These are phyloP conservation scores for Eupithecia dodoneata DNA, from an alignment of 2,888 invertebrate species.

Conservation along the genomic window DNA sequence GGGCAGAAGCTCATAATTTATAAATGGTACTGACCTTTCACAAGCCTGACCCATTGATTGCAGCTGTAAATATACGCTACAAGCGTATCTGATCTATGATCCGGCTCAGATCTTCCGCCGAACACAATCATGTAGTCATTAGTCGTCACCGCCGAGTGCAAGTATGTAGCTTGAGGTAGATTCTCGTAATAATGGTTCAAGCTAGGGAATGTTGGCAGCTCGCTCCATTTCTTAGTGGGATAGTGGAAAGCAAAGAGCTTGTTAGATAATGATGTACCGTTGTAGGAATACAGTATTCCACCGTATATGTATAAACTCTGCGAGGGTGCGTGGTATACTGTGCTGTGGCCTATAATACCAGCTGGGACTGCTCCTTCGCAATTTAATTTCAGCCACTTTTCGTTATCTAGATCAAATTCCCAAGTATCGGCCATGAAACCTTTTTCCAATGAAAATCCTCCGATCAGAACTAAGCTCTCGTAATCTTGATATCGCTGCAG, in stretches of 20 bases:
- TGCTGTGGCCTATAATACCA: constrained; percentile 94
- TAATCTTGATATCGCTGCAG: constrained; percentile 88
- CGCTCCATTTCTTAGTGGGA: constrained; percentile 91
- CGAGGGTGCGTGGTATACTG: constrained; percentile 92
- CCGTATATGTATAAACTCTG: constrained; percentile 96
- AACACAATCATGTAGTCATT: constrained; percentile 95
- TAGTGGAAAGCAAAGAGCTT: constrained; percentile 91
- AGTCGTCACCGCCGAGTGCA: constrained; percentile 95
- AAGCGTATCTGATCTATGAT: constrained; percentile 88
- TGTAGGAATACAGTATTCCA: constrained; percentile 90
- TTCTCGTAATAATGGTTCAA: constrained; percentile 82
- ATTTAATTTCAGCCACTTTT: constrained; percentile 88
- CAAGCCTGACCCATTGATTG: constrained; percentile 93
- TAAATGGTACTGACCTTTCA: constrained; percentile 73
- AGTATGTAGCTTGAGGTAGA: constrained; percentile 90
- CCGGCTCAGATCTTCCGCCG: constrained; percentile 92
- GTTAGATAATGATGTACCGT: constrained; percentile 88
- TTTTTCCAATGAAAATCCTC: constrained; percentile 91
- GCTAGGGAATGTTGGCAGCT: constrained; percentile 88
- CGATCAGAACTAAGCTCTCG: constrained; percentile 92
- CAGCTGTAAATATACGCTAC: constrained; percentile 95
- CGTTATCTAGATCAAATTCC: constrained; percentile 91
- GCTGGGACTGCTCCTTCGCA: constrained; percentile 90
- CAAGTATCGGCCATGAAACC: constrained; percentile 90
- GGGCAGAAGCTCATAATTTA: neutral